Conservation (phyloP, 2,888 invertebrate genomes). For the Mayetiola destructor region DNA sequence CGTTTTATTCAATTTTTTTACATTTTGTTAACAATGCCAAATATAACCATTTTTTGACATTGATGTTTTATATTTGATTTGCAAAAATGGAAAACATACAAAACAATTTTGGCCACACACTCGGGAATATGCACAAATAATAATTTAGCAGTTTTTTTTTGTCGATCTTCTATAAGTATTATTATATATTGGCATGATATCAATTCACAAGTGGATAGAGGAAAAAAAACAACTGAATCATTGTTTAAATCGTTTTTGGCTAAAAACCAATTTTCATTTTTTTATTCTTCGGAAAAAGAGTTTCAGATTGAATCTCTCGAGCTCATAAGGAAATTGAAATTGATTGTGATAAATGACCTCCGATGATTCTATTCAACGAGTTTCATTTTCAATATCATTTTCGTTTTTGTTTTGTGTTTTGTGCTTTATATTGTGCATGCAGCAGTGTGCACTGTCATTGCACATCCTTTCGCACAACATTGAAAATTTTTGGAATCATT, state of each 20-base stretch:
- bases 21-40: neutral
- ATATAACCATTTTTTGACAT: conserved; percentile 4
- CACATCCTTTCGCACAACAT: conserved; percentile 11
- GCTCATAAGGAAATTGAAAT: neutral
- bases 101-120: neutral
- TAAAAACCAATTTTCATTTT: too few relatives aligned
- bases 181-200: neutral
- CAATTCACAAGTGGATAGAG: conserved; percentile 9
- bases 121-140: neutral
- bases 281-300: too few relatives aligned
- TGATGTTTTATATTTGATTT: neutral
- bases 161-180: neutral
- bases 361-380: neutral
- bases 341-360: conserved; percentile 9
- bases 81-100: neutral
- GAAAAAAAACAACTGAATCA: neutral
- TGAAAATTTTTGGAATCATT: conserved; percentile 2
- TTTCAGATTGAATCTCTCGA: neutral
- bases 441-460: too few relatives aligned
- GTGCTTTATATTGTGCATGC: too few relatives aligned
- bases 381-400: too few relatives aligned
- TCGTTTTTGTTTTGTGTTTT: too few relatives aligned
- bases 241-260: neutral
- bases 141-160: neutral
- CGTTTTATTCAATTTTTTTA: neutral